Conservation (phyloP, 2,888 invertebrate genomes). For the Drosophila quinaria region DNA sequence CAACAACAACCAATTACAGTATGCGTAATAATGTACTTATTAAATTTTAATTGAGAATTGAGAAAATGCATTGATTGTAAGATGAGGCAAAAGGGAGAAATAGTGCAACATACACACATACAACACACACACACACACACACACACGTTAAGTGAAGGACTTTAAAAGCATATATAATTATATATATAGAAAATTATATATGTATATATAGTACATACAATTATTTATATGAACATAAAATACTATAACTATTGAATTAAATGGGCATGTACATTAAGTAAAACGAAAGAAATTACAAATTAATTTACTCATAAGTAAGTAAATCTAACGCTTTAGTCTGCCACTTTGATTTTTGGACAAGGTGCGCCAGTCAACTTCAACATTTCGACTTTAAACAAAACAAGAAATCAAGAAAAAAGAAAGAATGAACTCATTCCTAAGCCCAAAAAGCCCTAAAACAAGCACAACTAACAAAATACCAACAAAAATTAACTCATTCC, state of each 20-base stretch:
- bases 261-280: constrained; percentile 75
- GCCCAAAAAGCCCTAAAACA: constrained; percentile 14
- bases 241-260: constrained; percentile 68
- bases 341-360: constrained; percentile 82
- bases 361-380: constrained; percentile 74
- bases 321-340: constrained; percentile 79
- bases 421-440: constrained; percentile 6
- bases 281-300: constrained; percentile 57
- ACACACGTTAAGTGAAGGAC: constrained; percentile 68
- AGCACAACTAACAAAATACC: constrained; percentile 35
- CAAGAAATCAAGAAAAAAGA: constrained; percentile 24
- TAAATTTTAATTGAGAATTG: constrained; percentile 72
- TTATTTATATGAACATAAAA: constrained; percentile 71
- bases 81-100: constrained; percentile 11
- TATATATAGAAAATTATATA: constrained; percentile 38
- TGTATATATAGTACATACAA: constrained; percentile 48
- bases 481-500: constrained; percentile 19
- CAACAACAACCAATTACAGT: constrained; percentile 47
- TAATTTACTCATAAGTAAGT: constrained; percentile 72
- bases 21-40: constrained; percentile 58
- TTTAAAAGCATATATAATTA: constrained; percentile 64
- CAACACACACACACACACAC: constrained; percentile 41
- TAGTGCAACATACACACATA: constrained; percentile 34
- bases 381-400: constrained; percentile 51
- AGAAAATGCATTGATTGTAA: constrained; percentile 38